Evolutionary conservation across 2,888 invertebrate species (phyloP).

Genomic region (Lottia gigantea): DNA sequence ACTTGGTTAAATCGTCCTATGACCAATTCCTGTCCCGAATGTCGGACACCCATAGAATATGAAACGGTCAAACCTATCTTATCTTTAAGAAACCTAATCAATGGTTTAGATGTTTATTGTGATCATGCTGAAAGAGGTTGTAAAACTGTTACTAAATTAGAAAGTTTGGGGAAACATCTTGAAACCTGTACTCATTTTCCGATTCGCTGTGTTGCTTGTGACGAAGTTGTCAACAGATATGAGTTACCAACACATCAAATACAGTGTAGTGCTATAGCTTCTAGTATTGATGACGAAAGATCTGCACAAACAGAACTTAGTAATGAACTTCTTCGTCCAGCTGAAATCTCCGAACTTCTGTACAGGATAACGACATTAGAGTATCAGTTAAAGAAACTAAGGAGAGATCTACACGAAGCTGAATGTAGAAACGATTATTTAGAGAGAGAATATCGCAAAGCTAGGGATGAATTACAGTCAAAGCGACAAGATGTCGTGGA

Average conservation of each 20-base stretch:
- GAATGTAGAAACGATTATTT: constrained; percentile 53
- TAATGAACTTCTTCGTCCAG: constrained; percentile 34
- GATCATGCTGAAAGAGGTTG: constrained; percentile 53
- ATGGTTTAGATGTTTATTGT: constrained; percentile 55
- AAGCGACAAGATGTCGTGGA: constrained; percentile 45
- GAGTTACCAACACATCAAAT: constrained; percentile 59
- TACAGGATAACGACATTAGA: constrained; percentile 56
- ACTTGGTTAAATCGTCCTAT: constrained; percentile 58
- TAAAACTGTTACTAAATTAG: constrained; percentile 49
- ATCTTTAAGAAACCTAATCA: constrained; percentile 59
- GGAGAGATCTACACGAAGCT: constrained; percentile 56
- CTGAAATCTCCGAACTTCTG: constrained; percentile 48
- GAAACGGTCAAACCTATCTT: constrained; percentile 53
- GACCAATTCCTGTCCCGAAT: constrained; percentile 60
- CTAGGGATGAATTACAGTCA: constrained; percentile 50
- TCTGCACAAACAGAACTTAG: constrained; percentile 16
- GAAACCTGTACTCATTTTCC: constrained; percentile 50
- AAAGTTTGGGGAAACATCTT: constrained; percentile 45
- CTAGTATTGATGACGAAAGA: constrained; percentile 63
- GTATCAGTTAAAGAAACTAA: constrained; percentile 50
- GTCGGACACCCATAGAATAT: constrained; percentile 40
- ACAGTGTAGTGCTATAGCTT: constrained; percentile 68
- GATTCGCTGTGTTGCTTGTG: constrained; percentile 61
- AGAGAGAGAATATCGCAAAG: constrained; percentile 52
- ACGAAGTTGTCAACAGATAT: constrained; percentile 41